Conservation (phyloP, 1,140 invertebrate genomes). For the Pteromalus puparum region DNA sequence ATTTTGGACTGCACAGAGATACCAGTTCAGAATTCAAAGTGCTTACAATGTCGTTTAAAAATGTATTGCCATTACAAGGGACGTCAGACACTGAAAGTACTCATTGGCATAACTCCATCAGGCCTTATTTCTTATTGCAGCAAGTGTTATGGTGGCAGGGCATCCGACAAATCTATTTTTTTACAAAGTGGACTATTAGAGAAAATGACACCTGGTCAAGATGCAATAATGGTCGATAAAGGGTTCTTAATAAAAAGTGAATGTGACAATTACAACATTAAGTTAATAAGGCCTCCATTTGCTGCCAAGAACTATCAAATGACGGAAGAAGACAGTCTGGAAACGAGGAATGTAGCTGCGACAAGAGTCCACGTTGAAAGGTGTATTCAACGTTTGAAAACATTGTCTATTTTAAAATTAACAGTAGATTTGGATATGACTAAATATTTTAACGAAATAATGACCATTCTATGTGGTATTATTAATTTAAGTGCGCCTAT, state of each 20-base stretch:
- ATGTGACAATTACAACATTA: too few species aligned
- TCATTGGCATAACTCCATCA: constrained; percentile 44
- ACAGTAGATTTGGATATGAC: too few species aligned
- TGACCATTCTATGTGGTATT: too few species aligned
- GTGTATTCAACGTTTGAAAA: too few species aligned
- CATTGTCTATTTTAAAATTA: too few species aligned
- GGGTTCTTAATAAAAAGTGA: too few species aligned
- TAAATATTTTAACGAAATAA: too few species aligned
- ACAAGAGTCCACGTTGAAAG: background rate
- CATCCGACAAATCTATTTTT: constrained; percentile 60
- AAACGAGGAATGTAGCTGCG: background rate
- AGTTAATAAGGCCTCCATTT: too few species aligned
- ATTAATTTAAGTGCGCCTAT: too few species aligned
- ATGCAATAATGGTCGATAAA: too few species aligned
- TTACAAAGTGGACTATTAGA: constrained; percentile 58
- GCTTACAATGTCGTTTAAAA: constrained; percentile 23
- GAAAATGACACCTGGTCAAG: background rate
- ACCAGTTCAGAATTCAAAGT: constrained; percentile 38
- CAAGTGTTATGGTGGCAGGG: constrained; percentile 57
- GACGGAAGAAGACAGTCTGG: background rate
- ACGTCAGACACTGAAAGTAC: too few species aligned
- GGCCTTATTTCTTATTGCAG: constrained; percentile 61
- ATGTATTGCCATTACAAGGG: constrained; percentile 60
- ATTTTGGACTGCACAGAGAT: constrained; percentile 58
- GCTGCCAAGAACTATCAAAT: background rate